Conservation (phyloP, 2,113 vertebrate species). For the Archocentrus centrarchus region DNA sequence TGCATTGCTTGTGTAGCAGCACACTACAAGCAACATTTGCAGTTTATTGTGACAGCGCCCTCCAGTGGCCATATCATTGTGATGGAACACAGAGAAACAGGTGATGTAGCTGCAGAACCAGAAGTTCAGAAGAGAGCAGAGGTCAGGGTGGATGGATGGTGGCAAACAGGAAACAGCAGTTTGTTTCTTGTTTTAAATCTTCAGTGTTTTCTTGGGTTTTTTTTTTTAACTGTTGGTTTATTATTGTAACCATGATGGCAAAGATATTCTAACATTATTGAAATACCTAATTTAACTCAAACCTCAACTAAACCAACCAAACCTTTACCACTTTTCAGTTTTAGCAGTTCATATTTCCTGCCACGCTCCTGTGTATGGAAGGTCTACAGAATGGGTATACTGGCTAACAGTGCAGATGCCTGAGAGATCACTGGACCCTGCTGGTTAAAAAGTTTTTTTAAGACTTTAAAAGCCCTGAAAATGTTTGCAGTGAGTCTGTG, state of each 20-base stretch:
- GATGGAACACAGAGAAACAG: background rate
- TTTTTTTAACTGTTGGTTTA: background rate
- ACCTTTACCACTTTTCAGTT: too few species aligned
- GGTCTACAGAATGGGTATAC: too few species aligned
- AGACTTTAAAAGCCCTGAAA: too few species aligned
- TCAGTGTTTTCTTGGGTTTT: background rate
- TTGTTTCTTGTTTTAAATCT: background rate
- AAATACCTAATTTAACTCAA: background rate
- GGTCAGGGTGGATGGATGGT: background rate
- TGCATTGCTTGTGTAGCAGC: background rate
- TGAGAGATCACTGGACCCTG: too few species aligned
- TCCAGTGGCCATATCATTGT: background rate
- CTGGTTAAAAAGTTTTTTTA: too few species aligned
- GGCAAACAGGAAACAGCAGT: background rate
- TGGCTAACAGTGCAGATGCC: too few species aligned
- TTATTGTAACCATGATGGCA: background rate
- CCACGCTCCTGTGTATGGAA: too few species aligned
- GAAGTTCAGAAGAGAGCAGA: background rate
- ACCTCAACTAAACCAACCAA: background rate
- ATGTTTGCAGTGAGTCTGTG: too few species aligned
- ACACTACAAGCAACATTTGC: background rate
- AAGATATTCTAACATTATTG: background rate
- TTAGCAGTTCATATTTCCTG: too few species aligned
- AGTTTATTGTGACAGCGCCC: background rate
- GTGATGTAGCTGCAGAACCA: background rate